phyloP scores from a whole-genome alignment of 2,113 vertebrate species.

The Mystacornis crossleyi region DNA sequence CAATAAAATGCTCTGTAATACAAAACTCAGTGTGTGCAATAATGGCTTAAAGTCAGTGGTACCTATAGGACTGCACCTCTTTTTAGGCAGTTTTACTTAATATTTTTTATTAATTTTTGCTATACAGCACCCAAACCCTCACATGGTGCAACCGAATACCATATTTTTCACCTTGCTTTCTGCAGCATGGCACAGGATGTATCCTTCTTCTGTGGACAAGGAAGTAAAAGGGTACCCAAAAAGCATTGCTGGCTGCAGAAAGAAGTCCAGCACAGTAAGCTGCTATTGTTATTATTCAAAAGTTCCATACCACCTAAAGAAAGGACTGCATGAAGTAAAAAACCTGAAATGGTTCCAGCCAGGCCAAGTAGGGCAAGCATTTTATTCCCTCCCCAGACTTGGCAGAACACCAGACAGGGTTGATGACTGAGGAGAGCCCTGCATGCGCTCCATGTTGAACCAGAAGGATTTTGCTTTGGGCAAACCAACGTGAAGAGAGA shows the following conservation, averaged over 20 bases:
- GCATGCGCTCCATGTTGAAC: fast-evolving
- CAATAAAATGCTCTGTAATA: not conserved
- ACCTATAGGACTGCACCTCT: not conserved
- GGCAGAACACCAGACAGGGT: fast-evolving
- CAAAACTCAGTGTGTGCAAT: not conserved
- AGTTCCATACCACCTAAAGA: not conserved
- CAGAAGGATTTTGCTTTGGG: not conserved
- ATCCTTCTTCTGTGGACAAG: not conserved
- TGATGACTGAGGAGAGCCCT: not conserved
- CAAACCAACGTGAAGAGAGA: fast-evolving
- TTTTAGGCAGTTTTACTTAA: not conserved
- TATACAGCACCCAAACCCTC: not conserved
- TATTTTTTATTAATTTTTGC: too few species aligned
- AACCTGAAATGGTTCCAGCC: not conserved
- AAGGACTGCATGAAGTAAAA: fast-evolving
- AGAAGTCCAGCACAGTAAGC: not conserved
- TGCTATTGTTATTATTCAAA: not conserved
- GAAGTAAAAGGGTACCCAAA: not conserved
- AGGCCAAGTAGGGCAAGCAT: not conserved
- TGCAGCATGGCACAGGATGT: not conserved
- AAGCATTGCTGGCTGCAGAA: not conserved
- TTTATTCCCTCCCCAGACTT: not conserved
- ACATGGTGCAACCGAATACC: not conserved
- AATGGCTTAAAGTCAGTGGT: not conserved
- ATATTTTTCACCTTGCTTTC: not conserved